These are phyloP conservation scores for Sebastes diaconus DNA, from an alignment of 2,797 vertebrate genomes.

Conservation along the genomic window DNA sequence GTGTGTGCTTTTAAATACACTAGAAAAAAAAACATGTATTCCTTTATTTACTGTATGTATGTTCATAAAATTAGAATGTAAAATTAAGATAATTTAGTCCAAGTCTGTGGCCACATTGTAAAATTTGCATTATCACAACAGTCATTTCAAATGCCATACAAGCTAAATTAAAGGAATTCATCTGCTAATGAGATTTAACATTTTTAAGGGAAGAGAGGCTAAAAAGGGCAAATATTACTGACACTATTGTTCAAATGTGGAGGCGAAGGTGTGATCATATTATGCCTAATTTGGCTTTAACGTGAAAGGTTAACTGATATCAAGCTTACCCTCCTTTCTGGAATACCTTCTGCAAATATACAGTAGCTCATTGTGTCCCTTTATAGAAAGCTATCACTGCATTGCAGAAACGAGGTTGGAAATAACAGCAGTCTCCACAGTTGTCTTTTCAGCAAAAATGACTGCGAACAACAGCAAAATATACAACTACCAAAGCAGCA, in stretches of 20 bases:
- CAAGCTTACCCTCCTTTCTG: conserved; percentile 22
- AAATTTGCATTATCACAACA: not conserved
- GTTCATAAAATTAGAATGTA: too few species aligned
- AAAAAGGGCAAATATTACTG: not conserved
- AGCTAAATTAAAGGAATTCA: not conserved
- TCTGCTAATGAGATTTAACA: not conserved
- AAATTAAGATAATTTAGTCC: too few species aligned
- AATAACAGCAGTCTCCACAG: not conserved
- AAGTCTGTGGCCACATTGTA: too few species aligned
- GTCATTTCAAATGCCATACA: not conserved
- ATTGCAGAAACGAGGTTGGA: conserved; percentile 1
- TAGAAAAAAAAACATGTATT: too few species aligned
- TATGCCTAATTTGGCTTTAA: not conserved
- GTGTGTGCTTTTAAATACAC: too few species aligned
- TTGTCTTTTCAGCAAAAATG: conserved; percentile 29
- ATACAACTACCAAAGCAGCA: conserved; percentile 59
- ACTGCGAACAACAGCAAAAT: conserved; percentile 32
- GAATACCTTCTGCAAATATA: conserved; percentile 24
- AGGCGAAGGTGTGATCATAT: not conserved
- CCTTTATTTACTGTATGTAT: too few species aligned
- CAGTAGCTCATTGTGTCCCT: conserved; percentile 23
- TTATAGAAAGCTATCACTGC: conserved; percentile 9
- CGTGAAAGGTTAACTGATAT: conserved; percentile 15
- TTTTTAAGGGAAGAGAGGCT: not conserved
- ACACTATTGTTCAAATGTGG: not conserved